Evolutionary conservation across 2,113 vertebrate species (phyloP), one percentile per base, ranked within the genome.

Genomic region (Micromys minutus): DNA sequence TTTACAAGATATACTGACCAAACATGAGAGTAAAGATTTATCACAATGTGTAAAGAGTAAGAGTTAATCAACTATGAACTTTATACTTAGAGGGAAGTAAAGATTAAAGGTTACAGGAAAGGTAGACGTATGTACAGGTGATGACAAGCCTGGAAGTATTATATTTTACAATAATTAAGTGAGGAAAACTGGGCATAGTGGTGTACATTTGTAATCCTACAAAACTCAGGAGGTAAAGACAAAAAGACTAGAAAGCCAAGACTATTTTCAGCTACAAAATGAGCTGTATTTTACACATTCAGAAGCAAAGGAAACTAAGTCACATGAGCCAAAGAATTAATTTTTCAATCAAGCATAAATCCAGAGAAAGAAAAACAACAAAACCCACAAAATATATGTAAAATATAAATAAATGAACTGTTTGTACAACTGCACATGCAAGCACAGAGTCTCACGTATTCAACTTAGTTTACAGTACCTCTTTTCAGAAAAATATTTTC

Each of bases 241-340:
- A 80, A 52, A 55, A 80, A n/a, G 76, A 57, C 52, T 36, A 80
- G 9, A 57, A 57, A 29, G 36, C 24, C 52, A 80, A 80, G 77
- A 12, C 50, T 34, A 80, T 19, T n/a, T 55, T n/a, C 17, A 57
- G 36, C 34, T 80, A 57, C 10, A 80, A 9, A 80, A 10, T 77
- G 15, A 77, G 45, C n/a, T 57, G 8, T 96, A 95, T 90, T 97
- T 98, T 96, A 96, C 59, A 81, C 6, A 72, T 47, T 0, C 42
- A 89, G 42, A 80, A 87, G 50, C 47, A 45, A 87, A 77, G 19
- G 24, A 39, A 92, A 52, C 57, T 95, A 98, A 97, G 97, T 91
- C 96, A 97, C 96, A 93, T 89, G 94, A 5, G 57, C 77, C 59
- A 89, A 94, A 26, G n/a, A 81, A 81, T 77, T 55, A 87, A 77